phyloP scores from a whole-genome alignment of 2,888 invertebrate genomes.

The Falcaria lacertinaria region DNA sequence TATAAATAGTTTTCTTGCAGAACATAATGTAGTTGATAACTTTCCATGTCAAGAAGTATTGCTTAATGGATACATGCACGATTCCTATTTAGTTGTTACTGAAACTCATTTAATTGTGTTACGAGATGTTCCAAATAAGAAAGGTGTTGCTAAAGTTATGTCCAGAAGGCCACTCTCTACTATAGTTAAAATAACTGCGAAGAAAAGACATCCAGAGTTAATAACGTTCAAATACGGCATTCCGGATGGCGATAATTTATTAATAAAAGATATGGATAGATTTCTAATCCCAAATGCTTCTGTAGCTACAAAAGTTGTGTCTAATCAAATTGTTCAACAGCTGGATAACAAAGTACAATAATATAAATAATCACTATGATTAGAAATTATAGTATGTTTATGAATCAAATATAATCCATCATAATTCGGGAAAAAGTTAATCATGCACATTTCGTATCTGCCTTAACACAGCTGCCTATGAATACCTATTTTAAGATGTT shows the following conservation, averaged over 20 bases:
- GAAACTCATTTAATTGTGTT: slow-evolving; percentile 92
- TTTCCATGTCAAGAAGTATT: slow-evolving; percentile 96
- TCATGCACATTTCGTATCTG: neutral
- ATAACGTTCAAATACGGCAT: slow-evolving; percentile 98
- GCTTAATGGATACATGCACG: slow-evolving; percentile 92
- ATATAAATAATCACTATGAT: slow-evolving; percentile 8
- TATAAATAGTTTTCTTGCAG: slow-evolving; percentile 88
- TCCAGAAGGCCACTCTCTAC: slow-evolving; percentile 93
- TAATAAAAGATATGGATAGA: slow-evolving; percentile 93
- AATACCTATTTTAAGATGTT: no score
- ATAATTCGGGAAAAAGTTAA: neutral
- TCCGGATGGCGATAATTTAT: slow-evolving; percentile 87
- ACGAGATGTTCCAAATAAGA: slow-evolving; percentile 86
- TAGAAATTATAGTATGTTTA: neutral
- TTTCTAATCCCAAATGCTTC: slow-evolving; percentile 95
- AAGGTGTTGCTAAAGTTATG: slow-evolving; percentile 91
- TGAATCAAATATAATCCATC: neutral
- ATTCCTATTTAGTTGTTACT: slow-evolving; percentile 93
- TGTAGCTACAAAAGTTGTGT: slow-evolving; percentile 93
- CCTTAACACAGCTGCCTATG: neutral
- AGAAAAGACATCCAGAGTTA: slow-evolving; percentile 95
- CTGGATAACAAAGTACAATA: slow-evolving; percentile 53
- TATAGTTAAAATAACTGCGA: slow-evolving; percentile 98
- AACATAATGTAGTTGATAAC: slow-evolving; percentile 89
- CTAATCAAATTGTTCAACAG: slow-evolving; percentile 87